Conservation (phyloP, 2,113 vertebrate genomes). For the Zapus hudsonius region DNA sequence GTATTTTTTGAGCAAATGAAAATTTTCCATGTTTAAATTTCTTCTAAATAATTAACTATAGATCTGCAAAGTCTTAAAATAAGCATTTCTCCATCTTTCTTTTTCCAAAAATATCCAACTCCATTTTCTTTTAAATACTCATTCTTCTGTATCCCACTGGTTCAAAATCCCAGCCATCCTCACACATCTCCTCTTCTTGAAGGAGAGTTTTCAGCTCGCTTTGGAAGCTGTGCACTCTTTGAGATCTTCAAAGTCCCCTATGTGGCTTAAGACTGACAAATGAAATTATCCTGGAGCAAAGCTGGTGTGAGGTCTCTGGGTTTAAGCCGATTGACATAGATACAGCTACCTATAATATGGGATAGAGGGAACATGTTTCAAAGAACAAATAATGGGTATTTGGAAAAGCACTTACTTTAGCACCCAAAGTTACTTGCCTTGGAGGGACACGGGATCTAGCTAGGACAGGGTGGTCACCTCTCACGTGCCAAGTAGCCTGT, state of each 20-base stretch:
- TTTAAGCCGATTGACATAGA: neutral
- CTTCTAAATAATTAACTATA: constrained; percentile 30
- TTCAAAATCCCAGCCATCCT: constrained; percentile 14
- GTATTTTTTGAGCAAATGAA: constrained; percentile 53
- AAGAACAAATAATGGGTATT: neutral
- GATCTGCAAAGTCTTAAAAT: constrained; percentile 29
- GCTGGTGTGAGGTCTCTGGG: neutral
- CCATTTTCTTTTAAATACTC: neutral
- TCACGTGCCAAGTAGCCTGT: constrained; percentile 45
- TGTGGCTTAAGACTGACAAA: neutral
- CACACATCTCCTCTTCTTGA: neutral
- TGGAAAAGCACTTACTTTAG: neutral
- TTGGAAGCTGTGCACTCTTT: neutral
- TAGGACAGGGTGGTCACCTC: constrained; percentile 48
- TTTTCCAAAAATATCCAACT: neutral
- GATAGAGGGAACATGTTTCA: neutral
- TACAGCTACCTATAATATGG: neutral
- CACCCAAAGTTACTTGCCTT: constrained; percentile 44
- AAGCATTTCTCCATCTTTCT: neutral
- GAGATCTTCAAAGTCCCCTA: neutral
- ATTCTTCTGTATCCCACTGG: neutral
- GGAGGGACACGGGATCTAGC: constrained; percentile 56
- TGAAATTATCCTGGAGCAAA: neutral
- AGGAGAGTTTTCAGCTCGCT: neutral
- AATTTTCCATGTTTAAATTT: neutral